Conservation (phyloP, 2,888 invertebrate genomes). For the Galeruca laticollis region DNA sequence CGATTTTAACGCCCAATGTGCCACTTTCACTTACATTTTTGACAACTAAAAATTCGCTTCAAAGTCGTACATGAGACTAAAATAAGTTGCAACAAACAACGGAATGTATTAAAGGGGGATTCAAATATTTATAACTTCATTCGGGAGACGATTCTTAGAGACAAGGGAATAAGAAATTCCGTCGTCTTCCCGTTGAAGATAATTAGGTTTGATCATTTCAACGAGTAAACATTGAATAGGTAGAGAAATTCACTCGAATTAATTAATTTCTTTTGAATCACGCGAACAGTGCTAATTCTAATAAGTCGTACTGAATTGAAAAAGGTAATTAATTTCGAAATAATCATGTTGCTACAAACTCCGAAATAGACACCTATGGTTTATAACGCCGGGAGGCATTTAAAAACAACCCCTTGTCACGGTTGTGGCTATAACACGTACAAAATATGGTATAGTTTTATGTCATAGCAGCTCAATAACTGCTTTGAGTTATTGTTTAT, state of each 20-base stretch:
- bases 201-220: too few species aligned
- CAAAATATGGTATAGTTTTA: constrained; percentile 42
- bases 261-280: background rate
- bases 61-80: too few species aligned
- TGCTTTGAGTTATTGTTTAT: constrained; percentile 39
- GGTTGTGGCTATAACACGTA: constrained; percentile 34
- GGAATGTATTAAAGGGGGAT: too few species aligned
- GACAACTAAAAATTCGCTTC: too few species aligned
- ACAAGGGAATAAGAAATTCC: too few species aligned
- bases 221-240: background rate
- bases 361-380: background rate
- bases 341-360: background rate
- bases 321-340: background rate
- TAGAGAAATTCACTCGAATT: background rate
- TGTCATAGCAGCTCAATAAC: constrained; percentile 45
- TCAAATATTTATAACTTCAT: too few species aligned
- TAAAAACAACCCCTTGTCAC: constrained; percentile 17
- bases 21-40: too few species aligned
- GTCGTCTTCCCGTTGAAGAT: too few species aligned
- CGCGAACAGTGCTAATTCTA: too few species aligned
- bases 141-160: too few species aligned
- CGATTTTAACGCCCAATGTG: too few species aligned
- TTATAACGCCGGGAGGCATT: background rate
- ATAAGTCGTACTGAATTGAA: background rate
- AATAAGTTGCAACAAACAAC: too few species aligned